Conservation (phyloP, 2,888 invertebrate genomes). For the Lathronympha strigana region DNA sequence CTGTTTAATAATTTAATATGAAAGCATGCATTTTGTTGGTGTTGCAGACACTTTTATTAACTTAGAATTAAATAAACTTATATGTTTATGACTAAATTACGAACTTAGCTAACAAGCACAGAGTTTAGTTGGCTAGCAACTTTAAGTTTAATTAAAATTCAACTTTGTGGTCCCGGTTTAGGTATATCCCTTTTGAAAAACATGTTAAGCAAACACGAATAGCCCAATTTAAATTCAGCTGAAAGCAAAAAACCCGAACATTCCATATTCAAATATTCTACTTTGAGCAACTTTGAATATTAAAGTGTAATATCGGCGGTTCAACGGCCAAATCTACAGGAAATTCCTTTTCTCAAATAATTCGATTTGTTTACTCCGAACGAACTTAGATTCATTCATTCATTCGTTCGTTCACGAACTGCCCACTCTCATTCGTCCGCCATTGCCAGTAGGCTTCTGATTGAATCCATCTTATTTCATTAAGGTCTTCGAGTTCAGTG, state of each 20-base stretch:
- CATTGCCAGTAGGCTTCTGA: conserved; percentile 26
- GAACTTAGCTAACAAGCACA: too few relatives aligned
- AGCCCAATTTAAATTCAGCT: neutral
- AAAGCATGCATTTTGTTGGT: too few relatives aligned
- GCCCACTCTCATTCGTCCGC: conserved; percentile 11
- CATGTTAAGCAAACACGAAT: neutral
- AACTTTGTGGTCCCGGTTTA: neutral
- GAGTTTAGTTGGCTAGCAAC: too few relatives aligned
- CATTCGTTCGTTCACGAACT: conserved; percentile 18
- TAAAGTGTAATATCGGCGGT: neutral
- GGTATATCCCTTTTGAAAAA: neutral
- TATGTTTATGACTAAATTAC: too few relatives aligned
- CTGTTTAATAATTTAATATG: too few relatives aligned
- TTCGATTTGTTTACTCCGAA: neutral
- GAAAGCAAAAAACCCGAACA: neutral
- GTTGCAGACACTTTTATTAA: too few relatives aligned
- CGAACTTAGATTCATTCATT: neutral
- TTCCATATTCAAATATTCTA: neutral
- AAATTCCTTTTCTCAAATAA: neutral
- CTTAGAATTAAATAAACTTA: too few relatives aligned
- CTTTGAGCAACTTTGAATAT: neutral
- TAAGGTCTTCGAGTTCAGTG: conserved; percentile 32
- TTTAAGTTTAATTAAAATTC: too few relatives aligned
- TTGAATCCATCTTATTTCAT: conserved; percentile 38
- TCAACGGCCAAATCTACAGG: neutral